Base-by-base conservation (phyloP, 2,797 vertebrate species). In the Enteromius fasciolatus region DNA sequence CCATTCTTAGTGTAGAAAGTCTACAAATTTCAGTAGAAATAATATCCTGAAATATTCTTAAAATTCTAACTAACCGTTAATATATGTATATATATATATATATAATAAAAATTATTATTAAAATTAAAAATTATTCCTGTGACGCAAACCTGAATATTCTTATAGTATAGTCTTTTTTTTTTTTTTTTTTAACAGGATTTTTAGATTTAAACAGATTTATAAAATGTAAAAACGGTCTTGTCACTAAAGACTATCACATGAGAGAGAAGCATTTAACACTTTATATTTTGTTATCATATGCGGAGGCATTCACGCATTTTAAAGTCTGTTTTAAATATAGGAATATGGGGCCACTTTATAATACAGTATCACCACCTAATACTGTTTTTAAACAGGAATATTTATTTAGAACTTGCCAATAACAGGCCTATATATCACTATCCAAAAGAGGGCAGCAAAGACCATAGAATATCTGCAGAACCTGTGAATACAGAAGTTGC, bases 361-460 rank as follows among this genome's bases (percentile, higher is more conserved):
- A 1, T 3, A 36, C 44, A 14, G 76, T 9, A 50, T 33, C 25
- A 50, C 18, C 28, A 14, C 41, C 17, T 12, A 50, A 66, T 12
- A 10, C 6, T 41, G 3, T 69, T 25, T 69, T 46, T 28, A 41
- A 2, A 25, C 0, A 18, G 8, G 2, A 25, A 41, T 11, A n/a
- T 41, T 36, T 20, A 41, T 72, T 2, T 48, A 11, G 23, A 39
- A 23, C 20, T 39, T 5, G 14, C 14, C 68, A 76, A 20, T 76
- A 82, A 36, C 89, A 48, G 46, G 46, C 46, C 46, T 48, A 78
- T 74, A 84, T 69, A 23, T 39, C 4, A 41, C 36, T 12, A 5
- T 83, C 89, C 93, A 89, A 89, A 86, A 94, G 92, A 68, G 46
- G 92, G 92, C 44, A 91, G 85, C 86, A 91, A 79, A 92, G 84